Evolutionary conservation across 2,113 vertebrate genomes (phyloP), one percentile per base, ranked within the genome.

Genomic region (Scatophagus argus): DNA sequence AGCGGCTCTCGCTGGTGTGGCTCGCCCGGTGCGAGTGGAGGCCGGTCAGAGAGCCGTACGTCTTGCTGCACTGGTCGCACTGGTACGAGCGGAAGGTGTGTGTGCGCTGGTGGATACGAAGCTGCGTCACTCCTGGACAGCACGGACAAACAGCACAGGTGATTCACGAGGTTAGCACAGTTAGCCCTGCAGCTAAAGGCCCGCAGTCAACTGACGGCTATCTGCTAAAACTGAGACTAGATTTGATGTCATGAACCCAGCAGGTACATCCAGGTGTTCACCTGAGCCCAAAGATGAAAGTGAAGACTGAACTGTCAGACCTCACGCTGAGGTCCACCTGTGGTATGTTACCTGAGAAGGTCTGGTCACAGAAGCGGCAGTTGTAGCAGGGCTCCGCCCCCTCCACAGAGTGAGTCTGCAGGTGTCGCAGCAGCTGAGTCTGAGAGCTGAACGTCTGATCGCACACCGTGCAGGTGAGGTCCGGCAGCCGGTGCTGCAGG

Each of bases 21-120:
- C 76, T 86, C 0, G 78, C 84, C 2, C 79, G 84, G 77, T 94
- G 94, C 0, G 88, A 77, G 0, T 90, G 83, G 11, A 94, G 86
- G 19, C 91, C 90, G 0, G 88, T 70, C 43, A 86, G 83, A 0
- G 93, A 84, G 11, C 86, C 72, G 9, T 91, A 94, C 12, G 83
- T 86, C 86, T 93, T 94, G 12, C 63, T 70, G 54, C 94, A 95
- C 78, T 89, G 85, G 63, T 93, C 88, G 2, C 94, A 94, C 64
- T 77, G 88, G 77, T 88, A 91, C 0, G 92, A 84, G 27, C 90
- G 85, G 14, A 68, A 85, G 0, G 87, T 83, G 82, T 95, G 94
- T 0, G 88, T 82, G 38, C 93, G 92, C 90, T 94, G 91, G 82
- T 95, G 94, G 77, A 92, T 93, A 1, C 93, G 88, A 0, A 95